Percentiles rank a stretch among this genome's conserved stretches.
These are phyloP conservation scores for Pseudolaguvia tuberculata DNA, from an alignment of 2,113 vertebrate species.

Conservation along the genomic window DNA sequence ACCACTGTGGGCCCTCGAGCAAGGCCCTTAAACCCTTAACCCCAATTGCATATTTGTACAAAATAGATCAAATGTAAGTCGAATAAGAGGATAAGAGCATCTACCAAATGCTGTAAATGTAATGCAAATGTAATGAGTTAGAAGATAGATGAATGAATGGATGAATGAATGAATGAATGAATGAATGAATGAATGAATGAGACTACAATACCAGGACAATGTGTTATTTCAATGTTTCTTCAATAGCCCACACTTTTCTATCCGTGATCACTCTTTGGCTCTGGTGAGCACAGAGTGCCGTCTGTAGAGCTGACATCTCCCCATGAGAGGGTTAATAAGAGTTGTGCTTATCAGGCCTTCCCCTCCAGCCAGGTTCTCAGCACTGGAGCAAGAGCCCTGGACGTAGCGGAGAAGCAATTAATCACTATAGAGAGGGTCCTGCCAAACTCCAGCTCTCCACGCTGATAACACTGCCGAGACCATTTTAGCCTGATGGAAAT, in stretches of 20 bases:
- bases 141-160: too few species aligned
- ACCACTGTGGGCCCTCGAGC: too few species aligned
- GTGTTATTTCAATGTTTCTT: not conserved
- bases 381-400: slow-evolving; percentile 85
- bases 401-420: slow-evolving; percentile 95
- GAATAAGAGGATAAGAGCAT: too few species aligned
- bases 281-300: slow-evolving; percentile 34
- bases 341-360: slow-evolving; percentile 87
- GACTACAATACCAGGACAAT: too few species aligned
- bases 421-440: slow-evolving; percentile 94
- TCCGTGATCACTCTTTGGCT: not conserved
- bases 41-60: too few species aligned
- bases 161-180: too few species aligned
- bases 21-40: too few species aligned
- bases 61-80: too few species aligned
- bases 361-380: slow-evolving; percentile 89
- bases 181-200: too few species aligned
- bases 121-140: too few species aligned
- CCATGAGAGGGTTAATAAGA: slow-evolving; percentile 83
- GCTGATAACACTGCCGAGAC: slow-evolving; percentile 96
- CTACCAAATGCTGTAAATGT: too few species aligned
- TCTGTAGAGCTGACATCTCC: slow-evolving; percentile 68
- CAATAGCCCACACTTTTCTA: not conserved
- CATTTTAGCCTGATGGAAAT: slow-evolving; percentile 97
- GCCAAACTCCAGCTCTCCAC: slow-evolving; percentile 93